Conservation (phyloP, 2,113 vertebrate species). For the Pteruthius melanotis region DNA sequence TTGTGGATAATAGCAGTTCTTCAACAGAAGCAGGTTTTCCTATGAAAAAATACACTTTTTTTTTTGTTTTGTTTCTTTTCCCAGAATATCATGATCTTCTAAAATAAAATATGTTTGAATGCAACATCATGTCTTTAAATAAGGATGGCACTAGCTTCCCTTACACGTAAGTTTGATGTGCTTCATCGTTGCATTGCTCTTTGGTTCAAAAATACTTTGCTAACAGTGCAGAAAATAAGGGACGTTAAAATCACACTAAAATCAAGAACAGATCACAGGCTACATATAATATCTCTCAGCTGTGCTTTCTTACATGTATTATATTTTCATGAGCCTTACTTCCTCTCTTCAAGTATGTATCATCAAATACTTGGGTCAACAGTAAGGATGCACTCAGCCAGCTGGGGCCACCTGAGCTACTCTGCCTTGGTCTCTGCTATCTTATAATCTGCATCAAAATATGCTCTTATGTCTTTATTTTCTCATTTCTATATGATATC, state of each 20-base stretch:
- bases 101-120: background rate
- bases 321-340: background rate
- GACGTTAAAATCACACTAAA: background rate
- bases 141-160: background rate
- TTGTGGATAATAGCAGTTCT: background rate
- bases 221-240: background rate
- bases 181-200: background rate
- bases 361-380: background rate
- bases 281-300: background rate
- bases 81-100: background rate
- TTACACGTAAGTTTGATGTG: background rate
- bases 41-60: background rate
- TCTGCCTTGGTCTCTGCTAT: background rate
- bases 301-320: background rate
- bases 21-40: background rate
- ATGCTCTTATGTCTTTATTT: background rate
- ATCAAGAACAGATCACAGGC: background rate
- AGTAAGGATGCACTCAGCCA: background rate
- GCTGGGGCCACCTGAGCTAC: background rate
- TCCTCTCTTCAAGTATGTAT: background rate
- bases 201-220: background rate
- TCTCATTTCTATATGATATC: background rate
- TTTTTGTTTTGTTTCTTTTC: background rate
- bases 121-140: background rate
- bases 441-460: background rate